Evolutionary conservation across 2,888 invertebrate species (phyloP), one percentile per base, ranked within the genome.

Genomic region (Oligia fasciuncula): DNA sequence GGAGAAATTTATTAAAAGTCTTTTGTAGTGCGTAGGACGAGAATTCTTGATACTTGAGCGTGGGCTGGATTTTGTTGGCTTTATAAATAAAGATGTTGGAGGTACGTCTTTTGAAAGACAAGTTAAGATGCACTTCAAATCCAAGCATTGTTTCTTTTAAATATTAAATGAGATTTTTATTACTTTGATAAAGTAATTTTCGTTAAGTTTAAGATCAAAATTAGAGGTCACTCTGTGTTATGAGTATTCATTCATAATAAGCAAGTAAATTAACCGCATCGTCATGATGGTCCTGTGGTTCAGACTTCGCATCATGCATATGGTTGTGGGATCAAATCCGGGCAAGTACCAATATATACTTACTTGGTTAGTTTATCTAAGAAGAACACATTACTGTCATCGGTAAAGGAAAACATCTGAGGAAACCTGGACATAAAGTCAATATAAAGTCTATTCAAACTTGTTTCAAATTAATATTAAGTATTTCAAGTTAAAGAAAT

Each of bases 1-100:
- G 60, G 54, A 69, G 70, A 87, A 76, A 79, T 76, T 19, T 57
- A 71, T 57, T 77, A 65, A 82, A 84, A 80, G 23, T 74, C 78
- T 74, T 82, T 75, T 76, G 54, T 72, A 14, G 23, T 63, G 19
- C 57, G 40, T n/a, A 62, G 49, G 51, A 54, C 62, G 66, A 51
- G 13, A 54, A 66, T 62, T 75, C 74, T 74, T 72, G 79, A 76
- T 76, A 74, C 72, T 73, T 70, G 17, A 57, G 23, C n/a, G 60
- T 43, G 43, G 46, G 35, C n/a, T 60, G 62, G 14, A 17, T 69
- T 54, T 40, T 51, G 8, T 40, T 40, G 0, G 23, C 35, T 65
- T 51, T 66, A 54, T 40, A 4, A 8, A 23, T 63, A 19, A 63
- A 35, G 9, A 60, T 71, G 57, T 57, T n/a, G n/a, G n/a, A 60